These are phyloP conservation scores for Disparrhopalites patrizii DNA, from an alignment of 2,888 invertebrate genomes.

Conservation along the genomic window DNA sequence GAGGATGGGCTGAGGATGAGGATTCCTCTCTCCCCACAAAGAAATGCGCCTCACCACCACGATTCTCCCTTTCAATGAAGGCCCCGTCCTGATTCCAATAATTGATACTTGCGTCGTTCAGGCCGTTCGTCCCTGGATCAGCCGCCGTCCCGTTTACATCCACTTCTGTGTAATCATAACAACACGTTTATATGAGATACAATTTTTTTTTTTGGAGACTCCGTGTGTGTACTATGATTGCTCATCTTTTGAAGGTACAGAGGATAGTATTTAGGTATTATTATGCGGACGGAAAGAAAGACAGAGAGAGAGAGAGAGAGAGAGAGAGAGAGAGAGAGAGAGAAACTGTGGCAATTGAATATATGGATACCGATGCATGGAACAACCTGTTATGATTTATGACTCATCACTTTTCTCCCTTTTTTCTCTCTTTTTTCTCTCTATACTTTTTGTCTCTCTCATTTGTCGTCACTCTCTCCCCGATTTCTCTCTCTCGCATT, in stretches of 20 bases:
- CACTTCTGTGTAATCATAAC: constrained; percentile 20
- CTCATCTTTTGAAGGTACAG: too few relatives aligned
- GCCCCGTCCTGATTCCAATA: constrained; percentile 27
- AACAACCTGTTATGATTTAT: constrained; percentile 31
- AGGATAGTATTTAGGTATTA: too few relatives aligned
- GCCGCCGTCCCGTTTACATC: constrained; percentile 16
- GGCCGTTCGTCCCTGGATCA: constrained; percentile 20
- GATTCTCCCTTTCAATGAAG: constrained; percentile 22
- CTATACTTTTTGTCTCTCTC: too few relatives aligned
- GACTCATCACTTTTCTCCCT: constrained; percentile 30
- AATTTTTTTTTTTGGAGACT: too few relatives aligned
- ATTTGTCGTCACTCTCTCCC: neutral
- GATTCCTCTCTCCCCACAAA: neutral
- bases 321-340: too few relatives aligned
- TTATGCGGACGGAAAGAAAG: too few relatives aligned
- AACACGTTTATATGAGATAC: constrained; percentile 5
- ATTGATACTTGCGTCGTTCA: constrained; percentile 26
- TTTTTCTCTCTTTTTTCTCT: constrained; percentile 6
- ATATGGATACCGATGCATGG: neutral
- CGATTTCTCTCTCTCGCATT: too few relatives aligned
- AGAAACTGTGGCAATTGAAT: constrained; percentile 30
- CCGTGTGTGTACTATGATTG: too few relatives aligned
- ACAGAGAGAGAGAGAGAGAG: too few relatives aligned
- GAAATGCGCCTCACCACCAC: neutral
- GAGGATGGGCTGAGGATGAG: neutral